Evolutionary conservation across 2,888 invertebrate genomes (phyloP), one percentile per base, ranked within the genome.

Genomic region (Emmelina monodactyla): DNA sequence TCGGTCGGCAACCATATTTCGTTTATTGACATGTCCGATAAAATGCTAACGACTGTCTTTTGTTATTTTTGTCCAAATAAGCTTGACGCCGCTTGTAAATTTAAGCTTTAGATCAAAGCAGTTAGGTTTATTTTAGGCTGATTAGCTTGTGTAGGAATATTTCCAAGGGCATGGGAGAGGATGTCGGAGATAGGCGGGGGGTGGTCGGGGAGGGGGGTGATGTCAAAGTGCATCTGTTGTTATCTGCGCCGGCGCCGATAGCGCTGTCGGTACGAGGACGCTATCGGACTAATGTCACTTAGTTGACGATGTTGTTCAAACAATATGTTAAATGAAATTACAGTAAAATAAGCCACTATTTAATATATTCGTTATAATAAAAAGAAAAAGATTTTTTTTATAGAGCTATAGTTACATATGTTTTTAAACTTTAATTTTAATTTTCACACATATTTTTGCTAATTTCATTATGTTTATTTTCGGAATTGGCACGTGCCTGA

Each of bases 251-350:
- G 15, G 29, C 30, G 35, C 28, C 2, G 32, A 32, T 34, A 34
- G 32, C 34, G 11, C n/a, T n/a, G 25, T 3, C 13, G 37, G 33
- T 37, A 37, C 16, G 29, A 37, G 37, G 28, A 22, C 25, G 22
- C 13, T 33, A 28, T 12, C 6, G 11, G 2, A 11, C 7, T 11
- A 22, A 11, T 33, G 15, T 13, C 15, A 9, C 10, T 25, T 28
- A 14, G n/a, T 33, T n/a, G n/a, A n/a, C n/a, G n/a, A n/a, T n/a
- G n/a, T n/a, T n/a, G n/a, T n/a, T n/a, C n/a, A n/a, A n/a, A n/a
- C n/a, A n/a, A n/a, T n/a, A n/a, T n/a, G n/a, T n/a, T n/a, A n/a
- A n/a, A n/a, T n/a, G n/a, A n/a, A n/a, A n/a, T n/a, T n/a, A n/a
- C n/a, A n/a, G n/a, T n/a, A n/a, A n/a, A n/a, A n/a, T n/a, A n/a